phyloP scores from a whole-genome alignment of 2,797 vertebrate species.

The Sandelia bainsii region DNA sequence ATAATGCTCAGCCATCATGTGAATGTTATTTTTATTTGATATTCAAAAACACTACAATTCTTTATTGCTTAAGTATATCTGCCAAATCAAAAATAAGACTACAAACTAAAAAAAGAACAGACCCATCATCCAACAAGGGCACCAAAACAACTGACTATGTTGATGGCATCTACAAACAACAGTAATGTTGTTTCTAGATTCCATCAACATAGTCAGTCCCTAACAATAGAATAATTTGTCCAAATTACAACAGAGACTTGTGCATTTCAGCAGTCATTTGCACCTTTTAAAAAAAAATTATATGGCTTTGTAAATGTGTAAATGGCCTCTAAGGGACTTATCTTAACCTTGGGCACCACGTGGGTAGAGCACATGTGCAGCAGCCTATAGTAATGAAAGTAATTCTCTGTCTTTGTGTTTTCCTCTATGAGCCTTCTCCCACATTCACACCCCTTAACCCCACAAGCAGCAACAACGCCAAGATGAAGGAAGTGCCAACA shows the following conservation, averaged over 20 bases:
- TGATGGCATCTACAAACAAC: not conserved
- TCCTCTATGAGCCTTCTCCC: slow-evolving; percentile 34
- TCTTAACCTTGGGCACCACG: slow-evolving; percentile 26
- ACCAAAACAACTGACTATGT: not conserved
- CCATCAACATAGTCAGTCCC: not conserved
- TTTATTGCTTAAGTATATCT: not conserved
- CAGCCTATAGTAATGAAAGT: slow-evolving; percentile 24
- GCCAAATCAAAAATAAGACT: not conserved
- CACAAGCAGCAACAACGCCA: slow-evolving; percentile 51
- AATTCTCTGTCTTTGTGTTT: slow-evolving; percentile 35
- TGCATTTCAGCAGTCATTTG: slow-evolving; percentile 10
- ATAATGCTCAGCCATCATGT: not conserved
- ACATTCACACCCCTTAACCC: slow-evolving; percentile 50
- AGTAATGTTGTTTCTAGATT: too few species aligned
- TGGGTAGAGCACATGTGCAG: slow-evolving; percentile 24
- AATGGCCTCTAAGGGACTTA: not conserved
- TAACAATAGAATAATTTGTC: not conserved
- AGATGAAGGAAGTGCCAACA: slow-evolving; percentile 78
- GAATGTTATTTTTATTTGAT: not conserved
- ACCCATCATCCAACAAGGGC: not conserved
- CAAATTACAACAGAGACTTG: not conserved
- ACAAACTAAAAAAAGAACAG: not conserved
- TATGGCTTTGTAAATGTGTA: slow-evolving; percentile 15
- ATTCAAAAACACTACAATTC: not conserved
- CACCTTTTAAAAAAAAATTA: not conserved